Percentiles rank a stretch among this genome's conserved stretches.
Evolutionary conservation across 2,797 vertebrate species (phyloP).

Genomic region (Coranthus polyacanthus): DNA sequence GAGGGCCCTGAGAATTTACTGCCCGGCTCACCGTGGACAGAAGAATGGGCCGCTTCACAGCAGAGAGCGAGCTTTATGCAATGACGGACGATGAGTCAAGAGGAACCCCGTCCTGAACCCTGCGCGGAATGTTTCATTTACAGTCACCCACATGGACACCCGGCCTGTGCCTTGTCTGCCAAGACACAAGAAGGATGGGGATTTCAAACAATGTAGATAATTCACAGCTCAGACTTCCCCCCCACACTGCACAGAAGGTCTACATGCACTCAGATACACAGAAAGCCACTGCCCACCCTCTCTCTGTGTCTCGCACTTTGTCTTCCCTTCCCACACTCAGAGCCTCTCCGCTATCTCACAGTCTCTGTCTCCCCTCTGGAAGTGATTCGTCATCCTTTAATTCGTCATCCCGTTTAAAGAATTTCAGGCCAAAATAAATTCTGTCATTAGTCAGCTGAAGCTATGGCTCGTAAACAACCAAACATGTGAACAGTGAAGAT

Average conservation of each 20-base stretch:
- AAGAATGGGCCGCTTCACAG: conserved; percentile 69
- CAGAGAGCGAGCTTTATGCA: conserved; percentile 62
- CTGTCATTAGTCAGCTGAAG: too few relatives aligned
- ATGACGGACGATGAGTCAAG: conserved; percentile 74
- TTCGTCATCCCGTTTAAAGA: conserved; percentile 56
- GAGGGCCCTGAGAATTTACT: conserved; percentile 63
- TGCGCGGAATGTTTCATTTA: conserved; percentile 73
- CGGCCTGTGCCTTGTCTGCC: conserved; percentile 64
- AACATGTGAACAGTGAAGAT: too few relatives aligned
- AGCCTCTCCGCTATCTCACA: conserved; percentile 51
- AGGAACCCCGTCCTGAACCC: conserved; percentile 76
- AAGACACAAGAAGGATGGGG: conserved; percentile 67
- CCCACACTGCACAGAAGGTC: conserved; percentile 40
- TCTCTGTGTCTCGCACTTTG: conserved; percentile 48
- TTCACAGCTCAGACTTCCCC: conserved; percentile 62
- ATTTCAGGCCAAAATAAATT: conserved; percentile 25
- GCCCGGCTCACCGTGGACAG: conserved; percentile 45
- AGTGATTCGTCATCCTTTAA: conserved; percentile 64
- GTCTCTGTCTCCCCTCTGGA: conserved; percentile 33
- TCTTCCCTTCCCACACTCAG: conserved; percentile 56
- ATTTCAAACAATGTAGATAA: conserved; percentile 78
- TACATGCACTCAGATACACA: conserved; percentile 39
- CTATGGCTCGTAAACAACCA: too few relatives aligned
- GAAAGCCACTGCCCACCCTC: conserved; percentile 29
- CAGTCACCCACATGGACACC: conserved; percentile 69